These are phyloP conservation scores for Acrobeloides nanus DNA, from an alignment of 2,888 invertebrate species.

Conservation along the genomic window DNA sequence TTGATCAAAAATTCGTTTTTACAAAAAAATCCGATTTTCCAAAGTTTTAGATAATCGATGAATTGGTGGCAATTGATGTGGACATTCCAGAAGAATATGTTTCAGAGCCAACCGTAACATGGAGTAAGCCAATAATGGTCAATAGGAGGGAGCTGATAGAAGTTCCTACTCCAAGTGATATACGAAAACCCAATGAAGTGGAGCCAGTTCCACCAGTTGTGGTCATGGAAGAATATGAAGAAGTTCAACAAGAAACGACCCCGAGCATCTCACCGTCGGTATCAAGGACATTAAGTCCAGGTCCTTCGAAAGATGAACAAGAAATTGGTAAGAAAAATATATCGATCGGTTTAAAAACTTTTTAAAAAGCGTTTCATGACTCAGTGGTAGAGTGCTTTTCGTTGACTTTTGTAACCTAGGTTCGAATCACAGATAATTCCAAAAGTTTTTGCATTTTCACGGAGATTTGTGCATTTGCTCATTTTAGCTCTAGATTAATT, in stretches of 20 bases:
- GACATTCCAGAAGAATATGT: slow-evolving; percentile 24
- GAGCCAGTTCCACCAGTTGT: slow-evolving; percentile 16
- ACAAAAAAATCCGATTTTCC: too few species aligned
- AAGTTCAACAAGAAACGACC: neutral
- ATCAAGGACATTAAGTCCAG: too few species aligned
- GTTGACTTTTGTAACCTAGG: too few species aligned
- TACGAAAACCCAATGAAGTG: slow-evolving; percentile 20
- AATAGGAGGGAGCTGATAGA: slow-evolving; percentile 8
- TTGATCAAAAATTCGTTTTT: too few species aligned
- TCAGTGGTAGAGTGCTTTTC: slow-evolving; percentile 5
- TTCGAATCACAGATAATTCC: neutral
- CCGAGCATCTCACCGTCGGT: too few species aligned
- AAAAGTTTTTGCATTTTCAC: too few species aligned
- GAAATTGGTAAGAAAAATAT: too few species aligned
- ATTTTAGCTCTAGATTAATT: neutral
- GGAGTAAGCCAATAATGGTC: slow-evolving; percentile 22
- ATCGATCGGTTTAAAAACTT: neutral
- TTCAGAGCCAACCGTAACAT: slow-evolving; percentile 21
- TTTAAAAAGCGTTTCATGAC: neutral
- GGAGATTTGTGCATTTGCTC: neutral
- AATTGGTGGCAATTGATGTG: slow-evolving; percentile 31
- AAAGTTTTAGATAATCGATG: too few species aligned
- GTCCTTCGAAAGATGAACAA: too few species aligned
- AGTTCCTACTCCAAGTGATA: slow-evolving; percentile 12
- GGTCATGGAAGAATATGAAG: slow-evolving; percentile 19